phyloP scores from a whole-genome alignment of 2,797 vertebrate species.

The Chelmon rostratus region DNA sequence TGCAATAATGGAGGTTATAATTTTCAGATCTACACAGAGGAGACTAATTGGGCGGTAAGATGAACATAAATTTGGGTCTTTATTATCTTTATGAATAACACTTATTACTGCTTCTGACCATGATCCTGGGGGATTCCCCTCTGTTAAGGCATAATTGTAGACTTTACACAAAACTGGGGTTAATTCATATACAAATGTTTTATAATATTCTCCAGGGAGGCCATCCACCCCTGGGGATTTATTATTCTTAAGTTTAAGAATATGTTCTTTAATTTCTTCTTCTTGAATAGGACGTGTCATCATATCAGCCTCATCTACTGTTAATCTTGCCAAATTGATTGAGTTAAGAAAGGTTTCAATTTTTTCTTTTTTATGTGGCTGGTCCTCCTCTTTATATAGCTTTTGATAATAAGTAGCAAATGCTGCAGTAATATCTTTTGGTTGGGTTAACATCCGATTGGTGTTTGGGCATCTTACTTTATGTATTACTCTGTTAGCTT shows the following conservation, averaged over 20 bases:
- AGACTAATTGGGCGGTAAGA: not conserved
- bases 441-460: no score
- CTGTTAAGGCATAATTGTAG: not conserved
- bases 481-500: no score
- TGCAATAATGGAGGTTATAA: conserved; percentile 17
- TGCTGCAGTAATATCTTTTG: no score
- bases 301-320: not conserved
- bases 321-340: no score
- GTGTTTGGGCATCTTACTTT: no score
- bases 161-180: conserved; percentile 7
- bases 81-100: no score
- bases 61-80: conserved; percentile 20
- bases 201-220: not conserved
- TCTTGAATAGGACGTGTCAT: not conserved
- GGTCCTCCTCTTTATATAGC: no score
- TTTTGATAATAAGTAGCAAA: no score
- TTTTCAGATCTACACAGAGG: conserved; percentile 17
- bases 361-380: no score
- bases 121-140: not conserved
- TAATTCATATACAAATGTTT: conserved; percentile 1
- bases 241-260: conserved; percentile 28
- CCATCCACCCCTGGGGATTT: conserved; percentile 14
- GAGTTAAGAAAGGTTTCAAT: no score
- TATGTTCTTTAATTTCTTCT: conserved; percentile 21
- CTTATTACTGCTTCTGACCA: no score